Evolutionary conservation across 2,113 vertebrate species (phyloP).

Genomic region (Aldabrachelys gigantea): DNA sequence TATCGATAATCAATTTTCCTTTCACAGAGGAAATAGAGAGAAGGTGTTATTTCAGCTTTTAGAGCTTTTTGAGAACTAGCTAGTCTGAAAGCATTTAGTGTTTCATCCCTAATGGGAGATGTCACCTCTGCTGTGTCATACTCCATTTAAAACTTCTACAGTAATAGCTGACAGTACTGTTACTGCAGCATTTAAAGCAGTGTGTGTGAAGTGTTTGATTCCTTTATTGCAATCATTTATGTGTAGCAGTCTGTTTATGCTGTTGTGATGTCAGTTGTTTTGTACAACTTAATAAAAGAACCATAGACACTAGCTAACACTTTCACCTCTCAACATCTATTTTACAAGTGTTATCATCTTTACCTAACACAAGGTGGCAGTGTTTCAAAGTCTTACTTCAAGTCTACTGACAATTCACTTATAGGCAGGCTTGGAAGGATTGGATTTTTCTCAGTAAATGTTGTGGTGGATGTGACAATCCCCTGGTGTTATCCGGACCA

Average conservation of each 20-base stretch:
- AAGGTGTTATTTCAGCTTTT: background rate
- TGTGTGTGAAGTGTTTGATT: accelerated
- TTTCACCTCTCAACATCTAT: background rate
- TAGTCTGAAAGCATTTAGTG: background rate
- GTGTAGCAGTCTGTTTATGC: background rate
- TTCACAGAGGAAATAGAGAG: background rate
- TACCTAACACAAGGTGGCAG: conserved; percentile 62
- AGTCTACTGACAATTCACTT: accelerated
- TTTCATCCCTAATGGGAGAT: background rate
- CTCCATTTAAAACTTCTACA: background rate
- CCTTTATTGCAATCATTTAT: background rate
- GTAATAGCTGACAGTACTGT: background rate
- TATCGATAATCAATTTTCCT: background rate
- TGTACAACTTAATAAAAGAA: background rate
- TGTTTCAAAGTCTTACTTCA: conserved; percentile 29
- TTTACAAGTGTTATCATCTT: background rate
- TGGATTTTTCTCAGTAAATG: background rate
- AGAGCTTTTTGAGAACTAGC: background rate
- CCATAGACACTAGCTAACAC: background rate
- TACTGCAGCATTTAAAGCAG: background rate
- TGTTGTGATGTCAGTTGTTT: background rate
- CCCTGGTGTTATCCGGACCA: no score
- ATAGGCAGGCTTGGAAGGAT: background rate
- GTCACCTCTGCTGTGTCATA: background rate
- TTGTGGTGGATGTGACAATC: no score